Base-by-base conservation (phyloP, 1,140 invertebrate species). In the Pseudomyrmex sp. region DNA sequence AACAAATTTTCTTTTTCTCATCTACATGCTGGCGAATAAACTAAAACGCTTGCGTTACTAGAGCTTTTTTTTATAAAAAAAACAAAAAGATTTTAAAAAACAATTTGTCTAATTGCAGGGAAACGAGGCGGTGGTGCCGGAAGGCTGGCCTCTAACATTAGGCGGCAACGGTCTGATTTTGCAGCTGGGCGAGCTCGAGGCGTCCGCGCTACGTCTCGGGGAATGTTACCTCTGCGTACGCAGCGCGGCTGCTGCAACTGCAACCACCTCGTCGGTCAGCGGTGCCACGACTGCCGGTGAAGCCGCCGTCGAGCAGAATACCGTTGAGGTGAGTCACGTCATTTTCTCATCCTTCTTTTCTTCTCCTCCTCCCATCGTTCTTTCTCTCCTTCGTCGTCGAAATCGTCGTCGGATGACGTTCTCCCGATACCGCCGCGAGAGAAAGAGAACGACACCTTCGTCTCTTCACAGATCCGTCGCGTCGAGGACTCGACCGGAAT, bases 141-240 rank as follows among this genome's bases (percentile, higher is more conserved):
- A 92, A 44, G 94, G 94, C 69, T 95, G 95, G 95, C 95, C 95
- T 9, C 87, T 95, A 85, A 93, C 93, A 62, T 90, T 95, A 58
- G 93, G 93, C 54, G 91, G 90, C 15, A 92, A 91, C 73, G 94
- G 93, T 48, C 90, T 95, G 65, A 89, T 94, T 77, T 90, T 95
- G 62, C 94, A 94, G 82, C 91, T 95, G 65, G 94, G 94, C 20
- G 94, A 94, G 82, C 90, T 95, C 83, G 94, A 94, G 77, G 92
- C 93, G 82, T 94, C 94, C 75, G 91, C 93, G 46, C 92, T 95
- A 74, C 92, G 94, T 84, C 91, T 93, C 77, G 93, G 93, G 90
- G 95, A 95, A 94, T 94, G 93, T 92, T 95, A 95, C 93, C 93
- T 95, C 74, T 95, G 94, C 88, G 93, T 95, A 82, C 92, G 94